Evolutionary conservation across 2,113 vertebrate species (phyloP).

Genomic region (Actenoides lindsayi): DNA sequence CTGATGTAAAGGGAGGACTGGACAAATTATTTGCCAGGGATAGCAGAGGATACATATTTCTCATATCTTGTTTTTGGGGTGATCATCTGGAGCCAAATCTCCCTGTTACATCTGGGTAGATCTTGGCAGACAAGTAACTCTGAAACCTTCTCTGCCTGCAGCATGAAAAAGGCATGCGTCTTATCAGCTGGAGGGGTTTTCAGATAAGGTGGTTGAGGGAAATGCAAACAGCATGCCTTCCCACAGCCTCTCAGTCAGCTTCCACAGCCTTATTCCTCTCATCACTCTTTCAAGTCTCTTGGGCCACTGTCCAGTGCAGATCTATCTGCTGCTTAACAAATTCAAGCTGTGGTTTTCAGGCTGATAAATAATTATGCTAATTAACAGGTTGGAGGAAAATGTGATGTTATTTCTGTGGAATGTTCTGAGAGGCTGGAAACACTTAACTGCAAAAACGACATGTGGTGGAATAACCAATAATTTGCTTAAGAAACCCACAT

Average conservation of each 20-base stretch:
- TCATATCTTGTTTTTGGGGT: neutral
- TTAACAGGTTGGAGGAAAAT: conserved; percentile 87
- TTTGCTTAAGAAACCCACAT: conserved; percentile 93
- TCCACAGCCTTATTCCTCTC: conserved; percentile 22
- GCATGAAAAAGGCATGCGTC: neutral
- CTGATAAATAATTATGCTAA: conserved; percentile 89
- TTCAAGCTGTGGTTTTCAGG: conserved; percentile 74
- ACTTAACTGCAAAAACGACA: conserved; percentile 88
- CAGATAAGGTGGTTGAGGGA: neutral
- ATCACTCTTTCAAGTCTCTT: conserved; percentile 12
- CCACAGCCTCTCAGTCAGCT: neutral
- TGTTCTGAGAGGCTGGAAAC: conserved; percentile 91
- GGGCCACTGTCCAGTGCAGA: conserved; percentile 27
- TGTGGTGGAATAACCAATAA: conserved; percentile 90
- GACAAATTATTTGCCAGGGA: neutral
- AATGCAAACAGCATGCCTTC: conserved; percentile 26
- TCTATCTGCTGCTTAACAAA: conserved; percentile 65
- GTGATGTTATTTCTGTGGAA: conserved; percentile 89
- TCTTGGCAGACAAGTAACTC: neutral
- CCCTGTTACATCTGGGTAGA: neutral
- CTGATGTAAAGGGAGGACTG: neutral
- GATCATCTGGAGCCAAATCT: neutral
- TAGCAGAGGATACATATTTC: neutral
- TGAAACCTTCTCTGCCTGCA: neutral
- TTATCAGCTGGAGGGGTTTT: neutral